A percentile compares a stretch with the other conserved stretches of the same genome.
Evolutionary conservation across 2,113 vertebrate genomes (phyloP).

Genomic region (Daphoenositta chrysoptera): DNA sequence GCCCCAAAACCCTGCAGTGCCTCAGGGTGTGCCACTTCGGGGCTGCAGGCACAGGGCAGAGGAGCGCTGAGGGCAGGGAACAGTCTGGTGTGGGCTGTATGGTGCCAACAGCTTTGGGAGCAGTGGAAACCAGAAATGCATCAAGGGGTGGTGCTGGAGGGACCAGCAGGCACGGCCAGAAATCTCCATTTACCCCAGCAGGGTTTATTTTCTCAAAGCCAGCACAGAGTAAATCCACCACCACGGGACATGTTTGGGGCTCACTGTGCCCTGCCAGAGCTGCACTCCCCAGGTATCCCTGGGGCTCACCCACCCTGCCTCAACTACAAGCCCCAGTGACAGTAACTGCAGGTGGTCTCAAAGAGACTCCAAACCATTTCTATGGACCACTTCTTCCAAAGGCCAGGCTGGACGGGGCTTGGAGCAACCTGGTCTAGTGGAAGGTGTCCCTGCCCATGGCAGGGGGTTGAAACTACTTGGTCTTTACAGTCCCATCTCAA

Average conservation of each 20-base stretch:
- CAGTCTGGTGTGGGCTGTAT: not conserved
- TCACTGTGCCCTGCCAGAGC: not conserved
- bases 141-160: not conserved
- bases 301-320: rapidly evolving
- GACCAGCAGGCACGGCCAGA: not conserved
- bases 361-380: not conserved
- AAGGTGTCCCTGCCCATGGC: not conserved
- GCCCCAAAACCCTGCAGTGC: rapidly evolving
- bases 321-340: not conserved
- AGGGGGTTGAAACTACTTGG: not conserved
- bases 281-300: not conserved
- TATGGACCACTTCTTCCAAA: not conserved
- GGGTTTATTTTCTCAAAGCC: not conserved
- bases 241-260: rapidly evolving
- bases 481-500: not conserved
- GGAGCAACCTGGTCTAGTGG: not conserved
- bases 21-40: not conserved
- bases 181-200: not conserved
- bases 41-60: not conserved
- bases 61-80: not conserved
- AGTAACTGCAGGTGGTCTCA: not conserved
- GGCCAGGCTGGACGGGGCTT: not conserved
- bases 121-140: not conserved
- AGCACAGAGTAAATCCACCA: not conserved
- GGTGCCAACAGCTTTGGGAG: not conserved